Evolutionary conservation across 2,888 invertebrate genomes (phyloP), one percentile per base, ranked within the genome.

Genomic region (Sericinus montela): DNA sequence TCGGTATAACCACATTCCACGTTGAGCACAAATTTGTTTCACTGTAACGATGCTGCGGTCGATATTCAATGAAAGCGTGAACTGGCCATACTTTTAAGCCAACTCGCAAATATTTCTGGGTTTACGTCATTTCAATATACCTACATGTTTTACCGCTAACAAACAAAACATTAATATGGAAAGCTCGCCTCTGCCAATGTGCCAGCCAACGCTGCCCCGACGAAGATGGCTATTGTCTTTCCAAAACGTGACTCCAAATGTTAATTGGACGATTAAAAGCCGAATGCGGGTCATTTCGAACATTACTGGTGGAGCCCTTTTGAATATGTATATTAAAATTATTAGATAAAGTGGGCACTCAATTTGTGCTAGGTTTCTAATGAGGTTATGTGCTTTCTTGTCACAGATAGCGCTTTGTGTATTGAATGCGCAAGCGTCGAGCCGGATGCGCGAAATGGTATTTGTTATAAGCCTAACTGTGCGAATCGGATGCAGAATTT

Each of bases 261-360:
- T 86, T 88, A 87, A 88, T 88, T 88, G 86, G 77, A 74, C 83
- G 74, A 88, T 87, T 88, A 88, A 86, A 88, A 87, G 64, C 75
- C 77, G 80, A 88, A 88, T 88, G 84, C 88, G 85, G 88, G 88
- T 88, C 88, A 88, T 86, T 86, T 80, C 72, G 66, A 71, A 80
- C 87, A 86, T 88, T 86, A 86, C 84, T 61, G 62, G 65, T 64
- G 73, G 62, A 79, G 83, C 83, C 84, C 83, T 82, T 88, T 88
- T 88, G 88, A 88, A 88, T 88, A 87, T 87, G 86, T 88, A 87
- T 85, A 87, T 75, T 83, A 86, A 86, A 78, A 87, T 87, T 88
- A 88, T 86, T 87, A 83, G 83, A 83, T 83, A 76, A 75, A 76
- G 69, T 72, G 75, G 65, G 69, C 67, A 58, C 57, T 69, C 72